These are phyloP conservation scores for Leptobrachium leishanense DNA, from an alignment of 2,113 vertebrate genomes.

Conservation along the genomic window DNA sequence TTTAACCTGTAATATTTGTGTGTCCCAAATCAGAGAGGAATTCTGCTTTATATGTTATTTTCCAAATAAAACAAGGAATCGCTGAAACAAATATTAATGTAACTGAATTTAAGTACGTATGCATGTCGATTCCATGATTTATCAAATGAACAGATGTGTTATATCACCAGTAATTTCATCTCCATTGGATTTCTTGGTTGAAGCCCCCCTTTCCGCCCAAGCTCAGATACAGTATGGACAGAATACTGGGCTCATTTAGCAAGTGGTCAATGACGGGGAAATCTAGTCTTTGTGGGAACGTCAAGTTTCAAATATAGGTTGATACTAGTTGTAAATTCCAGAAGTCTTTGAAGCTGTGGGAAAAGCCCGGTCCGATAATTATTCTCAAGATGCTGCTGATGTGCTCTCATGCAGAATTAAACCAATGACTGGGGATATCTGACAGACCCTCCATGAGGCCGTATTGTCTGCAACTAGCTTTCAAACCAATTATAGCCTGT, in stretches of 20 bases:
- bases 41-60: too few species aligned
- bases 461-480: constrained; percentile 73
- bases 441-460: constrained; percentile 69
- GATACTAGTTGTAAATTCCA: constrained; percentile 80
- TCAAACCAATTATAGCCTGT: constrained; percentile 76
- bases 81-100: too few species aligned
- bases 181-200: too few species aligned
- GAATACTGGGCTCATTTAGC: constrained; percentile 61
- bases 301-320: constrained; percentile 79
- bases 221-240: too few species aligned
- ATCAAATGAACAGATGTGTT: too few species aligned
- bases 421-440: constrained; percentile 70
- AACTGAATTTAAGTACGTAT: too few species aligned
- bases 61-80: too few species aligned
- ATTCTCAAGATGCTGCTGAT: constrained; percentile 76
- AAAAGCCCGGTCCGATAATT: constrained; percentile 83
- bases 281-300: constrained; percentile 75
- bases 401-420: constrained; percentile 87
- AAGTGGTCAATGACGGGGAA: constrained; percentile 58
- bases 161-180: too few species aligned
- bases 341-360: constrained; percentile 85
- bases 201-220: too few species aligned
- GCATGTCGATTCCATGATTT: too few species aligned
- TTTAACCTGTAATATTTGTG: too few species aligned
- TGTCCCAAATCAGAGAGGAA: too few species aligned